Percentiles rank a stretch among this genome's conserved stretches.
Evolutionary conservation across 2,113 vertebrate genomes (phyloP).

Genomic region (Terrapene triunguis): DNA sequence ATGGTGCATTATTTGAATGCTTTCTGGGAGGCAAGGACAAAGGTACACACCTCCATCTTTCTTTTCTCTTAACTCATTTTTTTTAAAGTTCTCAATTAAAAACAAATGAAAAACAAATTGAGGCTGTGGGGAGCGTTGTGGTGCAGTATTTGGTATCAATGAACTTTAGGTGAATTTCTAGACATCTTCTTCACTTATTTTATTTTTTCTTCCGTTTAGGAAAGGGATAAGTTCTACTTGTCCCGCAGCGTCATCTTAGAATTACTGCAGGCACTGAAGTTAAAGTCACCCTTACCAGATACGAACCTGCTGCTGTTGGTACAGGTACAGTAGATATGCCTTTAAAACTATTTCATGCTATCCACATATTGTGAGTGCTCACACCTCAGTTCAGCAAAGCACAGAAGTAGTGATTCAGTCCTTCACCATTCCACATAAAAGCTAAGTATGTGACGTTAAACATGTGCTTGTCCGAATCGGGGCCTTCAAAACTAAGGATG

Average conservation of each 20-base stretch:
- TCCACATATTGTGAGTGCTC: background rate
- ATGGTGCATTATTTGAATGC: background rate
- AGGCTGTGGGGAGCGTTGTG: background rate
- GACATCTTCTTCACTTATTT: background rate
- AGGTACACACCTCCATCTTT: background rate
- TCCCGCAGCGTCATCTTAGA: slow-evolving; percentile 96
- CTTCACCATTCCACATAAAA: background rate
- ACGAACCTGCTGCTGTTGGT: slow-evolving; percentile 96
- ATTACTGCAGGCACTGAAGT: slow-evolving; percentile 96
- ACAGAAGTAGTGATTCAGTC: background rate
- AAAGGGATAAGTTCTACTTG: slow-evolving; percentile 98
- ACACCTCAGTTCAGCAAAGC: background rate
- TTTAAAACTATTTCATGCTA: background rate
- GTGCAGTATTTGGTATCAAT: background rate
- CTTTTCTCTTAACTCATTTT: background rate
- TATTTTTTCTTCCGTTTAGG: slow-evolving; percentile 81
- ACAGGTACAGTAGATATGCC: slow-evolving; percentile 85
- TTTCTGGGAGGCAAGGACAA: background rate
- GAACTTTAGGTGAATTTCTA: background rate
- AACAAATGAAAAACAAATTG: background rate
- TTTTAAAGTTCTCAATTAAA: background rate
- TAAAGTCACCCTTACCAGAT: slow-evolving; percentile 96
- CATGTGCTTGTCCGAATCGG: background rate
- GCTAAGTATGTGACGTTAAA: background rate
- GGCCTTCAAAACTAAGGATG: background rate